Conservation (phyloP, 2,888 invertebrate species). For the Chydorus sphaericus region DNA sequence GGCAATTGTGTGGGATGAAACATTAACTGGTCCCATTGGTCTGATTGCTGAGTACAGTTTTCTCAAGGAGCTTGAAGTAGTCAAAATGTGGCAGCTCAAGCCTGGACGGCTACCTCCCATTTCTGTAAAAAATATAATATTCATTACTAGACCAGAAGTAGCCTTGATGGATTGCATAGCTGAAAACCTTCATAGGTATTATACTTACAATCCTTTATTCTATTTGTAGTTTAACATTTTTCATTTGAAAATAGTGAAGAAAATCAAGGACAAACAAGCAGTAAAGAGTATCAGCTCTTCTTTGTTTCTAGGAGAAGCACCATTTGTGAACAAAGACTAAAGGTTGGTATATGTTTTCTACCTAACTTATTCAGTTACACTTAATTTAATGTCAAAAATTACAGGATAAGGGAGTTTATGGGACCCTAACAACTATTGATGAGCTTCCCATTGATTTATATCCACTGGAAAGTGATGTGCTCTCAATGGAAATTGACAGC, state of each 20-base stretch:
- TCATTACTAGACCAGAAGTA: constrained; percentile 68
- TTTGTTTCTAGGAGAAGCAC: constrained; percentile 78
- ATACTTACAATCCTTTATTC: constrained; percentile 1
- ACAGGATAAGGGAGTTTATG: constrained; percentile 61
- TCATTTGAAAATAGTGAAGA: too few species aligned
- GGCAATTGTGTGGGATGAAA: constrained; percentile 78
- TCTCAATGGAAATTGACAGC: constrained; percentile 76
- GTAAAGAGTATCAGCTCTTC: constrained; percentile 69
- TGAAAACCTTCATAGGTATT: constrained; percentile 49
- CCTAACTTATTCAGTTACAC: too few species aligned
- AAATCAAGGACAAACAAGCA: constrained; percentile 27
- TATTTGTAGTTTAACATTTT: constrained; percentile 15
- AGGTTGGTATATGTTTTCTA: constrained; percentile 20
- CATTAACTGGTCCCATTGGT: constrained; percentile 69
- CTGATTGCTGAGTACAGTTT: constrained; percentile 65
- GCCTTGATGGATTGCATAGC: constrained; percentile 70
- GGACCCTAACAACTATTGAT: constrained; percentile 56
- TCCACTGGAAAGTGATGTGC: constrained; percentile 79
- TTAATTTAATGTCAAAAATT: constrained; percentile 12
- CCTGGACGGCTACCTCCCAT: constrained; percentile 50
- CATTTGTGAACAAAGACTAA: constrained; percentile 71
- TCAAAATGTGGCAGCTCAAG: constrained; percentile 63
- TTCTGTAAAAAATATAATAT: constrained; percentile 70
- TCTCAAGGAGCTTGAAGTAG: constrained; percentile 65
- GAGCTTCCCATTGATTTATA: constrained; percentile 79